Base-by-base conservation (phyloP, 2,888 invertebrate species). In the Andrena camellia region DNA sequence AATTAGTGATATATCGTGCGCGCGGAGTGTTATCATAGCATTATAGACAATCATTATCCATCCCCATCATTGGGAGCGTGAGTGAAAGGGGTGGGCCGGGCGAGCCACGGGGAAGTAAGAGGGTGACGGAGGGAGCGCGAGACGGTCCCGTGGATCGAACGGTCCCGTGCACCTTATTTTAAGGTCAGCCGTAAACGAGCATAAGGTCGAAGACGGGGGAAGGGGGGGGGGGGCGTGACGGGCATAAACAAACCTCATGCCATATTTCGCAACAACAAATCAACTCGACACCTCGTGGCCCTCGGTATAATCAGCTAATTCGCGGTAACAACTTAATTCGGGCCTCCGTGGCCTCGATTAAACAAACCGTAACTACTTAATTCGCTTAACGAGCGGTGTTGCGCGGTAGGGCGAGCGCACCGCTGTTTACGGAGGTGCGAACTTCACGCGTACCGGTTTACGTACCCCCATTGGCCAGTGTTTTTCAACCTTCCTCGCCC, bases 281-380 rank as follows among this genome's bases (percentile, higher is more conserved):
- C 92, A 92, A 90, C 86, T 85, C 88, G 86, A 91, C 90, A 92
- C 92, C 92, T 92, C 79, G 81, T 85, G 87, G 86, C 86, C 86
- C 78, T 70, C 81, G 83, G 90, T 86, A 90, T 86, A 91, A 92
- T 93, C 92, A 92, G 89, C 91, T 91, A 92, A 93, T 92, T 89
- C 88, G 83, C 88, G 89, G 88, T 93, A 93, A 93, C 92, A 91
- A 92, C 93, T 91, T 93, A 93, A 93, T 93, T 92, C 89, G 86
- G 88, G 90, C 91, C 91, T 91, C 88, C 85, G 89, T 89, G 81
- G 84, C 78, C 84, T 88, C 92, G 92, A 92, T 92, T 92, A 92
- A 92, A 92, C 92, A 92, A 92, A 91, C 88, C 88, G 88, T 90
- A 91, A 92, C 90, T 90, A 90, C 91, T 91, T 90, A 91, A 92